A percentile compares a stretch with the other conserved stretches of the same genome.
phyloP scores from a whole-genome alignment of 1,140 invertebrate genomes.

The Pseudomyrmex sp. region DNA sequence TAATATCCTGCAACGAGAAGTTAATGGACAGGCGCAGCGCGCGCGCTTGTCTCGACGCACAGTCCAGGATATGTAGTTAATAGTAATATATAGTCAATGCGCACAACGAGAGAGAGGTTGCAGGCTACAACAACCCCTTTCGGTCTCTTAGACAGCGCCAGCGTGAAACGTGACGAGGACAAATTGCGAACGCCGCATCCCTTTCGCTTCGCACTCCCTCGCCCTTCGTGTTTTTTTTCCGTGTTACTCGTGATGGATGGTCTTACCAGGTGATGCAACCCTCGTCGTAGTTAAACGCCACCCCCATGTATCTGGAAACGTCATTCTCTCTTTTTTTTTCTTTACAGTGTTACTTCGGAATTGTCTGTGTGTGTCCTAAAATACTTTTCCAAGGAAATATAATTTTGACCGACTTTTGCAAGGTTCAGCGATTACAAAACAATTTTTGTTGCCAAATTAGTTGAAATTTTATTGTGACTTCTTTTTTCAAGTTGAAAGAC shows the following conservation, averaged over 20 bases:
- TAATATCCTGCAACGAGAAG: conserved; percentile 74
- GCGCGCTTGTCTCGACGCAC: conserved; percentile 1
- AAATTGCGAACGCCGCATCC: conserved; percentile 62
- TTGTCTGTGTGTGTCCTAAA: too few species aligned
- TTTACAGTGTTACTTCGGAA: too few species aligned
- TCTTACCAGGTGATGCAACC: conserved; percentile 71
- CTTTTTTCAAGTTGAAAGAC: too few species aligned
- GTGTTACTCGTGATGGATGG: conserved; percentile 64
- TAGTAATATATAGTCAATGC: conserved; percentile 44
- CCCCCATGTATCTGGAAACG: conserved; percentile 36
- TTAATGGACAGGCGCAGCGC: conserved; percentile 68
- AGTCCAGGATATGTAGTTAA: conserved; percentile 61
- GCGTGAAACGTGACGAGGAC: conserved; percentile 71
- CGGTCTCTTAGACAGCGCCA: conserved; percentile 17
- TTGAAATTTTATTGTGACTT: too few species aligned
- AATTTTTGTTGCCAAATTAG: too few species aligned
- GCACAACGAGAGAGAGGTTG: conserved; percentile 63
- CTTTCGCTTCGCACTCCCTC: conserved; percentile 50
- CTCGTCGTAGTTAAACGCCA: conserved; percentile 48
- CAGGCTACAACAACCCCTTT: conserved; percentile 66
- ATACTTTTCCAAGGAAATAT: too few species aligned
- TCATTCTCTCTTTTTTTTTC: background rate
- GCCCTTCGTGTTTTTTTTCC: conserved; percentile 30
- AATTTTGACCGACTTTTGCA: too few species aligned
- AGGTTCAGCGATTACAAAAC: too few species aligned